A percentile compares a stretch with the other conserved stretches of the same genome.
Conservation (phyloP, 2,888 invertebrate genomes). For the Platerodrilus igneus region DNA sequence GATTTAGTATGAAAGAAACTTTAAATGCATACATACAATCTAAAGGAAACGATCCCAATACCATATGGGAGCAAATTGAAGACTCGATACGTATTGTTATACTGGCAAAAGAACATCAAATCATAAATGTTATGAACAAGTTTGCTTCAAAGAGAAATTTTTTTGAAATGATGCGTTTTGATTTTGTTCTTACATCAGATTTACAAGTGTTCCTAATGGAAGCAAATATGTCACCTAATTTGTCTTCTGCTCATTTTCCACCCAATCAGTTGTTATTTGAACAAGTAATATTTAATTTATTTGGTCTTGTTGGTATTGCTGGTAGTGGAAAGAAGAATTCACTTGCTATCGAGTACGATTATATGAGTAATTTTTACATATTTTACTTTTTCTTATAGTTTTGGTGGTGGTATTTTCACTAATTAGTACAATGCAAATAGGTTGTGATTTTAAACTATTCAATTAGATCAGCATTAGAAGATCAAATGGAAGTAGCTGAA, state of each 20-base stretch:
- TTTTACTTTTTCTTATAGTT: too few species aligned
- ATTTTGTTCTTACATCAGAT: conserved; percentile 85
- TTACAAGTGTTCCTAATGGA: conserved; percentile 86
- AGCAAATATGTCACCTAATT: conserved; percentile 97
- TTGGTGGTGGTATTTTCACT: too few species aligned
- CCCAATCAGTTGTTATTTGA: conserved; percentile 85
- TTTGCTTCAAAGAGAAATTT: conserved; percentile 62
- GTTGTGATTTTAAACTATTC: not conserved
- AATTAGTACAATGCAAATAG: too few species aligned
- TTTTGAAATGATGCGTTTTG: conserved; percentile 94
- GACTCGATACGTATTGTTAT: conserved; percentile 69
- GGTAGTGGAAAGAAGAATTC: conserved; percentile 48
- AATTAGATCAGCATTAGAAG: conserved; percentile 34
- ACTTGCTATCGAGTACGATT: conserved; percentile 44
- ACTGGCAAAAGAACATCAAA: conserved; percentile 65
- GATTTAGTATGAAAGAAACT: conserved; percentile 80
- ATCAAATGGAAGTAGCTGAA: conserved; percentile 66
- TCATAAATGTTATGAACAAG: conserved; percentile 56
- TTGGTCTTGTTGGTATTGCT: conserved; percentile 74
- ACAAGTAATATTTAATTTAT: conserved; percentile 81
- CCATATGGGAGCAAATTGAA: conserved; percentile 77
- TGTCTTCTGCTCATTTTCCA: conserved; percentile 89
- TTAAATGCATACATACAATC: conserved; percentile 71
- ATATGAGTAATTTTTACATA: too few species aligned
- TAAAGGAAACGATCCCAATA: conserved; percentile 63